Percentiles rank a stretch among this genome's conserved stretches.
Evolutionary conservation across 2,797 vertebrate species (phyloP).

Genomic region (Hypotaenidia philippensis): DNA sequence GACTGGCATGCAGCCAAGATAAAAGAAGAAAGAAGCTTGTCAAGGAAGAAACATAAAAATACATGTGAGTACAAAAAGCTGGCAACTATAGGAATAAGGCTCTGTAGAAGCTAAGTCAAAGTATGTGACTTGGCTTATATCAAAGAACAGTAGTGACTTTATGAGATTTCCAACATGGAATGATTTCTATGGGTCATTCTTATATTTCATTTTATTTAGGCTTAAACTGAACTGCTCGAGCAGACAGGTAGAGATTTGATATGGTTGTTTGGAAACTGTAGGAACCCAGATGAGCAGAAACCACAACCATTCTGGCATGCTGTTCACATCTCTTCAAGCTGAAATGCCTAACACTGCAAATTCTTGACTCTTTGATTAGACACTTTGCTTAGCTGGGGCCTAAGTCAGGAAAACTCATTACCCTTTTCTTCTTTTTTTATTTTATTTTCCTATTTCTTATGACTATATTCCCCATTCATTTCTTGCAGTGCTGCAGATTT

Average conservation of each 20-base stretch:
- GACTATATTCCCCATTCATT: conserved; percentile 25
- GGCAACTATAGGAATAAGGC: neutral
- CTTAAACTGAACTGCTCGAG: neutral
- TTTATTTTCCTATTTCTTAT: neutral
- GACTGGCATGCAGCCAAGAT: conserved; percentile 53
- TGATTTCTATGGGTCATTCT: conserved; percentile 24
- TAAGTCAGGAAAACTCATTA: conserved; percentile 48
- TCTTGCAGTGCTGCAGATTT: conserved; percentile 15
- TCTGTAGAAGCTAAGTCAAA: neutral
- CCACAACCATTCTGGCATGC: neutral
- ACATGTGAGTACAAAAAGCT: conserved; percentile 17
- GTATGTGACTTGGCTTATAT: neutral
- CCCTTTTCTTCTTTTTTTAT: neutral
- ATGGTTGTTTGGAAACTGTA: neutral
- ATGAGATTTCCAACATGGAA: neutral
- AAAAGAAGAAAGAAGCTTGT: conserved; percentile 45
- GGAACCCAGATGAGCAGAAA: conserved; percentile 4
- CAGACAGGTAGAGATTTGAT: neutral
- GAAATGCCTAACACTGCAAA: conserved; percentile 1
- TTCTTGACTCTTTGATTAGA: conserved; percentile 3
- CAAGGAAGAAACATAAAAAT: conserved; percentile 17
- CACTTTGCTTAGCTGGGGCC: neutral
- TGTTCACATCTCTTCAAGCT: conserved; percentile 1
- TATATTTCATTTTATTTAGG: conserved; percentile 28
- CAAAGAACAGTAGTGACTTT: neutral